A percentile compares a stretch with the other conserved stretches of the same genome.
phyloP scores from a whole-genome alignment of 2,797 vertebrate species.

The Hoplostethus mediterraneus region DNA sequence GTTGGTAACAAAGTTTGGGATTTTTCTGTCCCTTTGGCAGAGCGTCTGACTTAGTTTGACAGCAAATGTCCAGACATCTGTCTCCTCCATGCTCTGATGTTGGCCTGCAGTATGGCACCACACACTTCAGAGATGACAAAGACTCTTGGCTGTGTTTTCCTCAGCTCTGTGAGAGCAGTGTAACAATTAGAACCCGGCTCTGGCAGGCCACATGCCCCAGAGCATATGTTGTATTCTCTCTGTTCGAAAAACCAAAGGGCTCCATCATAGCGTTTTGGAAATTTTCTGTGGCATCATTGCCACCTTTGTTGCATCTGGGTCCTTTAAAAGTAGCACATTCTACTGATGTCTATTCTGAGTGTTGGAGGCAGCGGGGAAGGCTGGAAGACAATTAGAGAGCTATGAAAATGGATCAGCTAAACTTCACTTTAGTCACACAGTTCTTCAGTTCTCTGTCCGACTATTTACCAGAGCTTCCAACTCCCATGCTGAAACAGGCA shows the following conservation, averaged over 20 bases:
- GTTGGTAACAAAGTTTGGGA: slow-evolving; percentile 69
- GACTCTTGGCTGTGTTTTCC: slow-evolving; percentile 81
- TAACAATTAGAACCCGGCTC: slow-evolving; percentile 86
- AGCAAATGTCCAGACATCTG: slow-evolving; percentile 89
- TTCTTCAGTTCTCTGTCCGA: slow-evolving; percentile 76
- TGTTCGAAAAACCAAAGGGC: slow-evolving; percentile 84
- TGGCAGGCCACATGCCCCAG: slow-evolving; percentile 83
- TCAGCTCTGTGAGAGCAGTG: slow-evolving; percentile 80
- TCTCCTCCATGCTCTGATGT: slow-evolving; percentile 81
- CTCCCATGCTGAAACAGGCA: slow-evolving; percentile 63
- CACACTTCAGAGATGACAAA: slow-evolving; percentile 85
- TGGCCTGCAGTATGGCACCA: slow-evolving; percentile 75
- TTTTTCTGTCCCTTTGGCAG: slow-evolving; percentile 73
- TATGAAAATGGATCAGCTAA: slow-evolving; percentile 80
- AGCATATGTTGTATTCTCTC: slow-evolving; percentile 87
- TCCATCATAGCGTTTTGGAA: slow-evolving; percentile 79
- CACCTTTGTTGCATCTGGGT: slow-evolving; percentile 86
- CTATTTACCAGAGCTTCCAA: slow-evolving; percentile 63
- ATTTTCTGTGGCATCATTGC: slow-evolving; percentile 75
- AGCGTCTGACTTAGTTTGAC: slow-evolving; percentile 81
- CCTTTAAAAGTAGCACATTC: slow-evolving; percentile 82
- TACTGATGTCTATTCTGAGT: slow-evolving; percentile 85
- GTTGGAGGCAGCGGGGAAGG: slow-evolving; percentile 74
- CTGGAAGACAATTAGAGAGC: slow-evolving; percentile 86
- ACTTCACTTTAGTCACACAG: slow-evolving; percentile 67